A percentile compares a stretch with the other conserved stretches of the same genome.
Conservation (phyloP, 1,140 invertebrate species). For the Scaptodrosophila lebanonensis region DNA sequence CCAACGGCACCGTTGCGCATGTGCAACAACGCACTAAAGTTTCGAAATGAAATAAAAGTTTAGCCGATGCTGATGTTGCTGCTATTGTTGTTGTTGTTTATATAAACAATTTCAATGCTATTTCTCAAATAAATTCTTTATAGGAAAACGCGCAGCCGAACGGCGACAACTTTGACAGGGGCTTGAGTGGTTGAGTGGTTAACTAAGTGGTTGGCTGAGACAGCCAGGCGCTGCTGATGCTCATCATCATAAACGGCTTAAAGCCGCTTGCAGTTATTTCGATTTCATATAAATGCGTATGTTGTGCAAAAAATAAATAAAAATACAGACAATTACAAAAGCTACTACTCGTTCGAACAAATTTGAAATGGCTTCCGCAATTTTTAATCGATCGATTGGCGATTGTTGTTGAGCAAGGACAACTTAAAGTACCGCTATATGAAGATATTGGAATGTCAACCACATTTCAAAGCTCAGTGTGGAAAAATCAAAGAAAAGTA, state of each 20-base stretch:
- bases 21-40: conserved; percentile 34
- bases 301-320: too few species aligned
- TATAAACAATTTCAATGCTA: conserved; percentile 59
- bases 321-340: conserved; percentile 52
- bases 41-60: conserved; percentile 61
- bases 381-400: too few species aligned
- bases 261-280: conserved; percentile 34
- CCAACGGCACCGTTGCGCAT: conserved; percentile 39
- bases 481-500: too few species aligned
- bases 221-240: conserved; percentile 18
- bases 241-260: conserved; percentile 38
- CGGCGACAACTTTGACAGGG: conserved; percentile 50
- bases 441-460: too few species aligned
- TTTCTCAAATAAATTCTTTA: conserved; percentile 60
- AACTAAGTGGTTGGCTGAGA: too few species aligned
- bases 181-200: too few species aligned
- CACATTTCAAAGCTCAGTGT: too few species aligned
- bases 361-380: conserved; percentile 49
- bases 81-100: conserved; percentile 20
- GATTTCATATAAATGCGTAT: conserved; percentile 21
- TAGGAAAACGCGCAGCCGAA: conserved; percentile 46
- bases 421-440: too few species aligned
- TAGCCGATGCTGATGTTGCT: conserved; percentile 9
- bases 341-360: conserved; percentile 42
- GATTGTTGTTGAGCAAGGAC: too few species aligned